These are phyloP conservation scores for Tragelaphus strepsiceros DNA, from an alignment of 2,113 vertebrate species.

Conservation along the genomic window DNA sequence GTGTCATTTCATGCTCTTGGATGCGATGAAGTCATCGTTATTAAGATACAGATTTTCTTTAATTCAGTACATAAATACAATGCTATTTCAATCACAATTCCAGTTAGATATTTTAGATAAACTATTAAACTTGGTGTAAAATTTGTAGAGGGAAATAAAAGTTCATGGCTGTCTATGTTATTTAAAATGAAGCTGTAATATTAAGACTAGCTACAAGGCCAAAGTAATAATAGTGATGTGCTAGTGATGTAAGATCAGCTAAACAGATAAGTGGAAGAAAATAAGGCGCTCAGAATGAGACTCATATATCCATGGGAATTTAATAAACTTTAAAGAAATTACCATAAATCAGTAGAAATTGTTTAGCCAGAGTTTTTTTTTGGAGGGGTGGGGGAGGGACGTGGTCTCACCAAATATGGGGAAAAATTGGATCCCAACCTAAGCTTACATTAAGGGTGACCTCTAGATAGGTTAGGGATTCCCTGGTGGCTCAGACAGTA, in stretches of 20 bases:
- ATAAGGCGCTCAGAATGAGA: neutral
- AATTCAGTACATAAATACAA: neutral
- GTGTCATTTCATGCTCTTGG: neutral
- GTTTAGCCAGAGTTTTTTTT: neutral
- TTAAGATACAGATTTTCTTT: neutral
- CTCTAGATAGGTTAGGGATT: neutral
- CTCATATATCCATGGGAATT: neutral
- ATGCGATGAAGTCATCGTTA: neutral
- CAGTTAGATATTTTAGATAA: neutral
- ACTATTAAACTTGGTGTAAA: neutral
- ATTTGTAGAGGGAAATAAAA: neutral
- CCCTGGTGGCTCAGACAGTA: neutral
- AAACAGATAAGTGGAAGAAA: neutral
- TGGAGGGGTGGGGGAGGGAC: neutral
- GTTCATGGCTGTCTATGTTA: neutral
- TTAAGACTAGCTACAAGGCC: neutral
- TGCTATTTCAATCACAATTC: neutral
- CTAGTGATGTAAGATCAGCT: neutral
- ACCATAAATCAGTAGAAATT: neutral
- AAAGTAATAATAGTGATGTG: neutral
- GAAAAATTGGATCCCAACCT: neutral
- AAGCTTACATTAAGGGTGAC: neutral
- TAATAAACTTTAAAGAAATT: conserved; percentile 23
- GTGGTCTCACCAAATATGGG: neutral
- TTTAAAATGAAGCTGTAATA: neutral